Conservation (phyloP, 2,888 invertebrate genomes). For the Anticlea derivata region DNA sequence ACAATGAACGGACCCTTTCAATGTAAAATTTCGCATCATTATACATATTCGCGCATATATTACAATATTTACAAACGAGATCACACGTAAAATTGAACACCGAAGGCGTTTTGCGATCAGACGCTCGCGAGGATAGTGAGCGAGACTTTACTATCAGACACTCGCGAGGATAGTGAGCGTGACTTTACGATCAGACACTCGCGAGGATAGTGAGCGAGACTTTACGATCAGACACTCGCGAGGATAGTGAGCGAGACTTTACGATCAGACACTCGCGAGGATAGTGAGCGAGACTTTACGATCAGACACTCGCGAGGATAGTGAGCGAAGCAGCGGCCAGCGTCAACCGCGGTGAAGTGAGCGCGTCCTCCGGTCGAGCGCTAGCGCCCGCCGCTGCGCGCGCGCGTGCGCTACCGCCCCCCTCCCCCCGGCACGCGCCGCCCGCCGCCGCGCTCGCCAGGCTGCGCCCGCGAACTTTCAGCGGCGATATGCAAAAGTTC, state of each 20-base stretch:
- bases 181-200: no score
- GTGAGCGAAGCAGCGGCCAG: constrained; percentile 47
- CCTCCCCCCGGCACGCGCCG: constrained; percentile 52
- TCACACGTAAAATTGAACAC: constrained; percentile 68
- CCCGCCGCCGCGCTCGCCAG: constrained; percentile 83
- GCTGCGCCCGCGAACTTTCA: constrained; percentile 91
- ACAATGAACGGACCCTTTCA: constrained; percentile 81
- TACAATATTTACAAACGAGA: constrained; percentile 80
- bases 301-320: constrained; percentile 57
- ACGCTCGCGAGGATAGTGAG: no score
- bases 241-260: constrained; percentile 53
- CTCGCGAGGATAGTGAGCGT: constrained; percentile 66
- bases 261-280: constrained; percentile 56
- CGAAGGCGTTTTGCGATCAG: no score
- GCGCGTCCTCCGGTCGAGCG: constrained; percentile 62
- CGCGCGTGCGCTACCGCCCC: constrained; percentile 66
- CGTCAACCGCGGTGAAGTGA: constrained; percentile 57
- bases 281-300: constrained; percentile 58
- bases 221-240: constrained; percentile 53
- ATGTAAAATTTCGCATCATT: constrained; percentile 79
- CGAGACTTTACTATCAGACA: constrained; percentile 56
- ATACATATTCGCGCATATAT: constrained; percentile 68
- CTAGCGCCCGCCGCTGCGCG: constrained; percentile 66
- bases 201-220: constrained; percentile 64
- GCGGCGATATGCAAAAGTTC: constrained; percentile 94